Evolutionary conservation across 2,888 invertebrate genomes (phyloP).

Genomic region (Hesperia comma): DNA sequence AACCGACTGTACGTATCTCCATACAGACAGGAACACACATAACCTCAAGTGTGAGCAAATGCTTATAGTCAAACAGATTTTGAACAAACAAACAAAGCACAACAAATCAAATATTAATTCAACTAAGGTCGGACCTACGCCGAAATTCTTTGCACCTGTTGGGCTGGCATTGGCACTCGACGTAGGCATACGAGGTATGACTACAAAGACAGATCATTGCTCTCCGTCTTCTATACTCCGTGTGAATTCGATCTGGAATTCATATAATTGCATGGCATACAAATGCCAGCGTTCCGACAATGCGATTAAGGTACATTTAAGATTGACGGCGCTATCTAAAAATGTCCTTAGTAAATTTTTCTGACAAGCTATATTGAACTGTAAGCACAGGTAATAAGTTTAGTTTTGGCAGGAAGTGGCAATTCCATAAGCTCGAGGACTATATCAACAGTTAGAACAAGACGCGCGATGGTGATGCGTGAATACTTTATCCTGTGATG

Average conservation of each 20-base stretch:
- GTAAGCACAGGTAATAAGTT: too few relatives aligned
- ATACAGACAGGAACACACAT: neutral
- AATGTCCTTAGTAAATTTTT: too few relatives aligned
- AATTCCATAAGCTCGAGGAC: too few relatives aligned
- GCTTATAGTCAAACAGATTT: constrained; percentile 21
- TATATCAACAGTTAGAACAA: constrained; percentile 46
- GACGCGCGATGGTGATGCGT: constrained; percentile 19
- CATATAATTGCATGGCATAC: too few relatives aligned
- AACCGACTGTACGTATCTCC: neutral
- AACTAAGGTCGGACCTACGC: constrained; percentile 69
- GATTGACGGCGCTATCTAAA: too few relatives aligned
- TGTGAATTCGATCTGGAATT: too few relatives aligned
- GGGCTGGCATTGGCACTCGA: constrained; percentile 40
- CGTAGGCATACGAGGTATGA: constrained; percentile 36
- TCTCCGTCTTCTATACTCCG: constrained; percentile 51
- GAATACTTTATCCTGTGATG: constrained; percentile 31
- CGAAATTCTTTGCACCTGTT: constrained; percentile 53
- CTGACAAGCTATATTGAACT: too few relatives aligned
- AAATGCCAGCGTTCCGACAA: too few relatives aligned
- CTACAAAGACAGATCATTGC: constrained; percentile 31
- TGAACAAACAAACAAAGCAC: constrained; percentile 25
- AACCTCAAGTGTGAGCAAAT: neutral
- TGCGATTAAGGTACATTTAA: too few relatives aligned
- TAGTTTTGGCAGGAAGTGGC: too few relatives aligned
- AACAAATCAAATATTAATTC: constrained; percentile 47